phyloP scores from a whole-genome alignment of 2,113 vertebrate species.

The Pseudorectes ferrugineus region DNA sequence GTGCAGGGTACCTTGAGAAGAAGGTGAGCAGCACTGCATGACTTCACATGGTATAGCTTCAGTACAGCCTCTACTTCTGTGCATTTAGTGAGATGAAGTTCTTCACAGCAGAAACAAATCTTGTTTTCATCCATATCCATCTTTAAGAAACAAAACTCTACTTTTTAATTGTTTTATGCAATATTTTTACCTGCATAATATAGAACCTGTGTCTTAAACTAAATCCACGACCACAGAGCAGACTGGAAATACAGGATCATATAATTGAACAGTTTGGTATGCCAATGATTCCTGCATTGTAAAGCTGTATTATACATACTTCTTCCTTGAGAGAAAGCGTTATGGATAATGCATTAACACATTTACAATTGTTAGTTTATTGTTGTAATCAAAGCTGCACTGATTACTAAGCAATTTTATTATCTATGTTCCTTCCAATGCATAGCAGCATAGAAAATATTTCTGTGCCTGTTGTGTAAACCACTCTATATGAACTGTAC shows the following conservation, averaged over 20 bases:
- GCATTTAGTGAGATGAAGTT: conserved; percentile 69
- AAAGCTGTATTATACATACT: neutral
- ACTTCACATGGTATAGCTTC: conserved; percentile 75
- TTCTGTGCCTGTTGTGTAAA: neutral
- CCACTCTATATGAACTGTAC: neutral
- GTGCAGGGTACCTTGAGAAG: conserved; percentile 77
- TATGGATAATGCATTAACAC: neutral
- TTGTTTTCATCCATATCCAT: conserved; percentile 69
- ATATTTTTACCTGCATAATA: neutral
- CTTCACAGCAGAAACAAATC: conserved; percentile 84
- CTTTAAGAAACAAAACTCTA: conserved; percentile 51
- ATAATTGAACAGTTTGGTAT: neutral
- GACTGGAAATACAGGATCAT: neutral
- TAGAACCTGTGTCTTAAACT: neutral
- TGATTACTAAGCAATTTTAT: neutral
- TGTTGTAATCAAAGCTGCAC: neutral
- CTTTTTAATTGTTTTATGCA: neutral
- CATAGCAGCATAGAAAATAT: neutral
- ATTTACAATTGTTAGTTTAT: neutral
- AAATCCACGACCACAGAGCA: neutral
- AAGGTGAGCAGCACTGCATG: conserved; percentile 78
- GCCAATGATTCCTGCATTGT: neutral
- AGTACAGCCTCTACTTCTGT: conserved; percentile 74
- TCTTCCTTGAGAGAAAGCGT: neutral
- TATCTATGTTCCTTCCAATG: neutral